Conservation (phyloP, 2,888 invertebrate genomes). For the Drosophila falleni region DNA sequence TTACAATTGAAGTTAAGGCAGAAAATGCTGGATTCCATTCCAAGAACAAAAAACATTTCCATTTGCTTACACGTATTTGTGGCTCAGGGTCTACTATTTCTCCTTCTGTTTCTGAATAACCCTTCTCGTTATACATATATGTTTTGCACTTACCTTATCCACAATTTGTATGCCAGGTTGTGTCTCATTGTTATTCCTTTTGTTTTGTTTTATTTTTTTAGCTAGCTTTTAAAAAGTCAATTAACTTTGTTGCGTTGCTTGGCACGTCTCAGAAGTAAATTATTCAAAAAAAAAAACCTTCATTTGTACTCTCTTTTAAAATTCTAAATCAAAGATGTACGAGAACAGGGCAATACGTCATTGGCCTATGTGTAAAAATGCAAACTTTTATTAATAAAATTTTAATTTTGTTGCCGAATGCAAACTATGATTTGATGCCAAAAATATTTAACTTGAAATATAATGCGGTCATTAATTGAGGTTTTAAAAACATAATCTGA, state of each 20-base stretch:
- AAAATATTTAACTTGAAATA: too few species aligned
- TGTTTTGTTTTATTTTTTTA: slow-evolving; percentile 26
- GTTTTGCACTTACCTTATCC: slow-evolving; percentile 25
- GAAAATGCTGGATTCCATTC: slow-evolving; percentile 18
- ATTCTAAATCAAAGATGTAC: slow-evolving; percentile 17
- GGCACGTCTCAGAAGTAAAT: slow-evolving; percentile 44
- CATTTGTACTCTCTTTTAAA: slow-evolving; percentile 5
- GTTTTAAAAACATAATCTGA: too few species aligned
- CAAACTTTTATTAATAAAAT: too few species aligned
- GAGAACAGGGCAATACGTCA: neutral
- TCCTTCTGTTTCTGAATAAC: neutral
- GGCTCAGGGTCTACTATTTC: slow-evolving; percentile 20
- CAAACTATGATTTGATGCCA: too few species aligned
- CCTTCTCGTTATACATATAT: slow-evolving; percentile 1
- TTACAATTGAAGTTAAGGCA: slow-evolving; percentile 19
- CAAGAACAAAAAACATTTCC: slow-evolving; percentile 41
- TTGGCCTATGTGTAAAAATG: too few species aligned
- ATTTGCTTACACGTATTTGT: slow-evolving; percentile 27
- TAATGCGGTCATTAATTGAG: too few species aligned
- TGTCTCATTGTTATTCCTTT: slow-evolving; percentile 17
- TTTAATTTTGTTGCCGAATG: too few species aligned
- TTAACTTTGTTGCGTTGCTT: slow-evolving; percentile 55
- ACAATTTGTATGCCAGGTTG: slow-evolving; percentile 31
- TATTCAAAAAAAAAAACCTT: slow-evolving; percentile 26
- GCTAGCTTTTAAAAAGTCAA: slow-evolving; percentile 46